A percentile compares a stretch with the other conserved stretches of the same genome.
phyloP scores from a whole-genome alignment of 2,797 vertebrate species.

The Galaxias olidus region DNA sequence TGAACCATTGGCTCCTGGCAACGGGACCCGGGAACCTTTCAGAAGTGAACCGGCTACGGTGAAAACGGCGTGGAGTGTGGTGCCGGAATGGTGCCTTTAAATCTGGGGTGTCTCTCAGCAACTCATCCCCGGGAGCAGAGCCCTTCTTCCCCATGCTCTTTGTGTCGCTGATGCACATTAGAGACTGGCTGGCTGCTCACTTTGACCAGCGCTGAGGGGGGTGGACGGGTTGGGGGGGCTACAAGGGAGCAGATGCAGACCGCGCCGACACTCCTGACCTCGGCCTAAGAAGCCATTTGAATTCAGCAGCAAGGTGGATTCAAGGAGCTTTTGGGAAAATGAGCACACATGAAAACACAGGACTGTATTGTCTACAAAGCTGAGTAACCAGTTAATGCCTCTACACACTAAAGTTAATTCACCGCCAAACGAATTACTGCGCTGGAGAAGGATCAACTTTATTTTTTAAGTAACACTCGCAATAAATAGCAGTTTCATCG shows the following conservation, averaged over 20 bases:
- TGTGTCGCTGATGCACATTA: conserved; percentile 88
- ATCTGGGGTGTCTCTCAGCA: conserved; percentile 88
- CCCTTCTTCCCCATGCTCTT: conserved; percentile 67
- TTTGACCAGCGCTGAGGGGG: conserved; percentile 78
- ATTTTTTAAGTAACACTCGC: conserved; percentile 48
- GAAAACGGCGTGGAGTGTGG: conserved; percentile 30
- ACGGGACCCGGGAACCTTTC: too few relatives aligned
- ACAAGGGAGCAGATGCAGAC: conserved; percentile 83
- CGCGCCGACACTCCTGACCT: conserved; percentile 63
- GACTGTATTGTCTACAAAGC: conserved; percentile 68
- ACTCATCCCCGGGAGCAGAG: conserved; percentile 69
- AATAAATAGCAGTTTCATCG: conserved; percentile 65
- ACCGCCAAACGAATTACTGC: conserved; percentile 39
- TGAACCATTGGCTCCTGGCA: conserved; percentile 55
- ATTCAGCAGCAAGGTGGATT: conserved; percentile 21
- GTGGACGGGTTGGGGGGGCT: conserved; percentile 21
- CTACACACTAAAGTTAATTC: conserved; percentile 31
- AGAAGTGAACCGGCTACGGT: conserved; percentile 43
- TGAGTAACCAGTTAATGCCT: conserved; percentile 53
- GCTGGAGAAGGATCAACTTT: conserved; percentile 42
- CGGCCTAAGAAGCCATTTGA: conserved; percentile 28
- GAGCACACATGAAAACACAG: conserved; percentile 58
- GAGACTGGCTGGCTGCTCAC: conserved; percentile 77
- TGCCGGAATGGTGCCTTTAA: conserved; percentile 72
- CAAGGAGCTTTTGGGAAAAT: conserved; percentile 50